These are phyloP conservation scores for Octodonta nipae DNA, from an alignment of 2,888 invertebrate genomes.

Conservation along the genomic window DNA sequence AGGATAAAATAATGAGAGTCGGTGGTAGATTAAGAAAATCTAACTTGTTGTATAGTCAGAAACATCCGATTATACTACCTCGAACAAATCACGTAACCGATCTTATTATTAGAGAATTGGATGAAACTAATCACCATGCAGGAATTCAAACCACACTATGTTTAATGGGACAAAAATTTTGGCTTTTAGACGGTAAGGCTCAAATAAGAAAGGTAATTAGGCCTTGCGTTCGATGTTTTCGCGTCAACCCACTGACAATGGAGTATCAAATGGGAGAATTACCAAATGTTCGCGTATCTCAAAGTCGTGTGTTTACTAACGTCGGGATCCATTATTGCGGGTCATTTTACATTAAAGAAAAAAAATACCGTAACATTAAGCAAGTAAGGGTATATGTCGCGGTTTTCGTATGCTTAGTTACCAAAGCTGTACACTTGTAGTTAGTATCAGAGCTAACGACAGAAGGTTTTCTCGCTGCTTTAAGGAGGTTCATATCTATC, in stretches of 20 bases:
- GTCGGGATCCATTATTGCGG: not conserved
- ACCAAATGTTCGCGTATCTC: too few species aligned
- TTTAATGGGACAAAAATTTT: not conserved
- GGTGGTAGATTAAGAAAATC: not conserved
- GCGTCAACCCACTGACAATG: not conserved
- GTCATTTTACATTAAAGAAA: not conserved
- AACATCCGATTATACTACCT: not conserved
- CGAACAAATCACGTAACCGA: not conserved
- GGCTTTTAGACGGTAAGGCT: not conserved
- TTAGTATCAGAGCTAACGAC: not conserved
- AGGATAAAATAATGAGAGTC: not conserved
- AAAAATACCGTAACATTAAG: not conserved
- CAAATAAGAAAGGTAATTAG: not conserved
- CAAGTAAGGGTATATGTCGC: not conserved
- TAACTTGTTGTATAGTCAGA: not conserved
- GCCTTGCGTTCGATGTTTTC: not conserved
- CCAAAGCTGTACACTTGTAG: slow-evolving; percentile 1
- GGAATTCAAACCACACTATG: not conserved
- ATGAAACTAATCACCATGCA: not conserved
- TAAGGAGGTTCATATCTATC: not conserved
- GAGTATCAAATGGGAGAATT: not conserved
- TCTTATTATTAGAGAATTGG: not conserved
- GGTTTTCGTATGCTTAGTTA: not conserved
- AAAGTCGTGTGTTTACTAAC: not conserved
- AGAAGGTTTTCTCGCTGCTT: not conserved